Evolutionary conservation across 2,797 vertebrate genomes (phyloP), one percentile per base, ranked within the genome.

Genomic region (Nasua narica): DNA sequence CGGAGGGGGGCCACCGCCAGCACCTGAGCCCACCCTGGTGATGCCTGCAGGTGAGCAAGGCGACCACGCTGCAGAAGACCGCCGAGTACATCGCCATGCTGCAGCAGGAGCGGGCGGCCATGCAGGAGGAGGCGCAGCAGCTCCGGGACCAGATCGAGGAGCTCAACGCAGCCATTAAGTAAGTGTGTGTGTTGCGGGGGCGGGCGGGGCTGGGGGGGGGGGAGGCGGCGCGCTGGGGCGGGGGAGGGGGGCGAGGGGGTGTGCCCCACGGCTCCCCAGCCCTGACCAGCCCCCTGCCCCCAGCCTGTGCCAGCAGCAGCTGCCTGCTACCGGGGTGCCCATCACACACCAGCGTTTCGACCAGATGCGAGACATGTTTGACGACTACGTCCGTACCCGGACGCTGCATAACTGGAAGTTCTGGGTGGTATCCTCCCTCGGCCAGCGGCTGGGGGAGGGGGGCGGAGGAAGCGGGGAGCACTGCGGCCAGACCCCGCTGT

Each of bases 361-460:
- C 98, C 99, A 99, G 98, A 99, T 99, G 99, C 99, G 99, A 87
- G 99, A 99, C 97, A 99, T 99, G 99, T 99, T 99, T 46, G 98
- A 99, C 0, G 99, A 99, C 95, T 99, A 99, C 0, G 99, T 99
- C 81, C 98, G 98, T 48, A 98, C 98, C 3, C 99, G 99, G 97
- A 99, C 99, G 0, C 98, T 99, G 97, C 99, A 99, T 94, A 99
- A 99, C 98, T 99, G 99, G 99, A 99, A 99, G 98, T 99, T 99
- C 98, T 99, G 99, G 99, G 99, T 99, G 0, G 99, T 99, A 99
- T 99, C 99, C 99, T 99, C 27, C 1, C 76, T 54, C 1, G 11
- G 35, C 18, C 15, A 2, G 13, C 0, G 0, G 48, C 5, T 5
- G 52, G 2, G 23, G 56, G 56, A 3, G 0, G 19, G 52, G 52